phyloP scores from a whole-genome alignment of 2,113 vertebrate species.

The Struthio camelus region DNA sequence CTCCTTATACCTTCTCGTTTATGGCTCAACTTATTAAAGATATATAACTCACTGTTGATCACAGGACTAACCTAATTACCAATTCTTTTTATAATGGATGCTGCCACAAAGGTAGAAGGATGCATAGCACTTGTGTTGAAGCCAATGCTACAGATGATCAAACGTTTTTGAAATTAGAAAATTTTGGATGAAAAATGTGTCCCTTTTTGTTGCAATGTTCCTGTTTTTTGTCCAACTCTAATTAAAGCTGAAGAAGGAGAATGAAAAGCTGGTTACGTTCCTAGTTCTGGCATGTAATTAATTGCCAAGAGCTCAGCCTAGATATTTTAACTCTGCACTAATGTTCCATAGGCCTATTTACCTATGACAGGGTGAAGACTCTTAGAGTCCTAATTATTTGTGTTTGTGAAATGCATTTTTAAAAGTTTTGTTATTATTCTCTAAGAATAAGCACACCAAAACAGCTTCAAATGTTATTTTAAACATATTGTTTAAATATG shows the following conservation, averaged over 20 bases:
- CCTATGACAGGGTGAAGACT: background rate
- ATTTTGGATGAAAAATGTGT: conserved; percentile 6
- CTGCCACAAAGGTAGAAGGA: conserved; percentile 57
- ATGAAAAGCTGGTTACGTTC: conserved; percentile 43
- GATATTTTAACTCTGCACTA: background rate
- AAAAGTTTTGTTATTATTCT: background rate
- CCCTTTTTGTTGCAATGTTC: conserved; percentile 52
- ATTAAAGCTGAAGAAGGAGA: conserved; percentile 54
- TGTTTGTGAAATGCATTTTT: background rate
- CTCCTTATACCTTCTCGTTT: conserved; percentile 38
- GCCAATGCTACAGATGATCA: conserved; percentile 55
- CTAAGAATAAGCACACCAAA: background rate
- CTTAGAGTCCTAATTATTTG: background rate
- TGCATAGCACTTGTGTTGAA: conserved; percentile 26
- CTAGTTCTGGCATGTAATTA: conserved; percentile 21
- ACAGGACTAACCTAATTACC: conserved; percentile 50
- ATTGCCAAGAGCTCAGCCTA: conserved; percentile 39
- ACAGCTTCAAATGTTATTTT: background rate
- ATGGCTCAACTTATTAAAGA: conserved; percentile 56
- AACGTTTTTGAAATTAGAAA: conserved; percentile 28
- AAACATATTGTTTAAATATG: too few species aligned
- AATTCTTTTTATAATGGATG: conserved; percentile 51
- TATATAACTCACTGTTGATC: conserved; percentile 58
- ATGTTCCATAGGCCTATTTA: background rate
- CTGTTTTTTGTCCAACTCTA: conserved; percentile 55